Percentiles rank a stretch among this genome's conserved stretches.
Evolutionary conservation across 2,113 vertebrate genomes (phyloP).

Genomic region (zebrafish (Danio rerio)): GRCz12tu NC_133198.1:183501-184000

Average conservation of each 20-base stretch:
- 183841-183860: slow-evolving; percentile 58
- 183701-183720: background rate
- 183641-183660: background rate
- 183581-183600: too few relatives aligned
- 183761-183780: slow-evolving; percentile 33
- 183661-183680: too few relatives aligned
- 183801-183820: slow-evolving; percentile 61
- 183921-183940: too few relatives aligned
- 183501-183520: too few relatives aligned
- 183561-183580: too few relatives aligned
- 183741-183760: slow-evolving; percentile 36
- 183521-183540: too few relatives aligned
- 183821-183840: slow-evolving; percentile 56
- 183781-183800: slow-evolving; percentile 66
- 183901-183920: too few relatives aligned
- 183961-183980: too few relatives aligned
- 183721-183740: background rate
- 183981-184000: too few relatives aligned
- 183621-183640: background rate
- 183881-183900: background rate
- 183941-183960: too few relatives aligned
- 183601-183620: background rate
- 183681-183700: slow-evolving; percentile 1
- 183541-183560: too few relatives aligned
- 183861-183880: slow-evolving; percentile 8